Evolutionary conservation across 2,888 invertebrate genomes (phyloP).

Genomic region (Tuta absoluta): DNA sequence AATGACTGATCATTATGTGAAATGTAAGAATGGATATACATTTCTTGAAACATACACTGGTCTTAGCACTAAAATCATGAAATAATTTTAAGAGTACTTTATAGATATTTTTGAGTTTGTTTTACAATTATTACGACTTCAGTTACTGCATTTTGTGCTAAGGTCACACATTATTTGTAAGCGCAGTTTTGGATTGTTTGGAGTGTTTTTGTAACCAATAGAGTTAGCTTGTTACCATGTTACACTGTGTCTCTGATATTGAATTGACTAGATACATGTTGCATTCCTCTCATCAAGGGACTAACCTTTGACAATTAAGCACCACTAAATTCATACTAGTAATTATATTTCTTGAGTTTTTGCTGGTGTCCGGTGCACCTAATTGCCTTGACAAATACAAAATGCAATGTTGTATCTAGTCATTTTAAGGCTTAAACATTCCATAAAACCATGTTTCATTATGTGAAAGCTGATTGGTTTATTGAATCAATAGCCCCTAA

Average conservation of each 20-base stretch:
- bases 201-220: slow-evolving; percentile 68
- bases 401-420: slow-evolving; percentile 61
- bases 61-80: slow-evolving; percentile 56
- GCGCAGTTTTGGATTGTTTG: slow-evolving; percentile 59
- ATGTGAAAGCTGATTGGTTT: slow-evolving; percentile 66
- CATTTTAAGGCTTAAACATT: slow-evolving; percentile 76
- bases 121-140: slow-evolving; percentile 34
- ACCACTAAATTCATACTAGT: neutral
- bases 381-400: slow-evolving; percentile 33
- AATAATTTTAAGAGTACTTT: slow-evolving; percentile 18
- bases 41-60: slow-evolving; percentile 53
- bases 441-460: slow-evolving; percentile 69
- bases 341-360: neutral
- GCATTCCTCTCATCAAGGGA: slow-evolving; percentile 37
- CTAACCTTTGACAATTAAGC: neutral
- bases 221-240: slow-evolving; percentile 57
- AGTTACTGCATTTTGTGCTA: slow-evolving; percentile 57
- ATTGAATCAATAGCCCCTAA: slow-evolving; percentile 38
- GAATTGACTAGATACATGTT: slow-evolving; percentile 65
- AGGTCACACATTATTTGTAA: slow-evolving; percentile 55
- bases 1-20: neutral
- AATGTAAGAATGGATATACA: slow-evolving; percentile 39
- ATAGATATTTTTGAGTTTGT: slow-evolving; percentile 32
- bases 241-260: slow-evolving; percentile 58
- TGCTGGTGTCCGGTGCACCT: slow-evolving; percentile 17